phyloP scores from a whole-genome alignment of 2,797 vertebrate genomes.

The Luscinia megarhynchos region DNA sequence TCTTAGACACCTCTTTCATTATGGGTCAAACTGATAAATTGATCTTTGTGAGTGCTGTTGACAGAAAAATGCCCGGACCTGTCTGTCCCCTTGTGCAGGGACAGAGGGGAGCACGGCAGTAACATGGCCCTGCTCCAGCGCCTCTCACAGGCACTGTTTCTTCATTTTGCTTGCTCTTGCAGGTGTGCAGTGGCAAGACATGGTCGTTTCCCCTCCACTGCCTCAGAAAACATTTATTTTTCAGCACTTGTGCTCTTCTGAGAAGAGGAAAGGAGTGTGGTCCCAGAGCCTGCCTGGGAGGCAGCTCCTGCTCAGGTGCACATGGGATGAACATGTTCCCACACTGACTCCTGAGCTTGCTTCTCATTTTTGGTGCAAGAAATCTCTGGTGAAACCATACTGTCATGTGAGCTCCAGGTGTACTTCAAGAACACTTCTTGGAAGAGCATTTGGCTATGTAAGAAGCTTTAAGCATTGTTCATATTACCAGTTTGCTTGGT shows the following conservation, averaged over 20 bases:
- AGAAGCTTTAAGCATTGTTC: background rate
- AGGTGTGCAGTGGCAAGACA: background rate
- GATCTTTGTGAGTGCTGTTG: background rate
- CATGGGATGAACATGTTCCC: fast-evolving
- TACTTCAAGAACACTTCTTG: background rate
- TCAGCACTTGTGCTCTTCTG: background rate
- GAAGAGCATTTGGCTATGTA: background rate
- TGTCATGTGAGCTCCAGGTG: background rate
- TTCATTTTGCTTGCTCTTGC: background rate
- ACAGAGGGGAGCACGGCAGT: background rate
- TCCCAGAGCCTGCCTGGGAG: background rate
- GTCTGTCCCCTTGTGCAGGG: fast-evolving
- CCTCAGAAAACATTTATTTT: background rate
- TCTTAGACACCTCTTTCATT: background rate
- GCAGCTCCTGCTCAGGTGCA: background rate
- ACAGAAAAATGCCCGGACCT: background rate
- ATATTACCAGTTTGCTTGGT: background rate
- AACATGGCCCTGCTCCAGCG: background rate
- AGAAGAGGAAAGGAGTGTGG: background rate
- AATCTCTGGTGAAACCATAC: background rate
- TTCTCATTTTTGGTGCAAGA: background rate
- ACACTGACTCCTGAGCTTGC: background rate
- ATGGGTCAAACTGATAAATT: background rate
- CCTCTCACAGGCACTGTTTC: background rate
- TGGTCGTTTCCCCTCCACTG: background rate